Conservation (phyloP, 2,113 vertebrate species). For the Clarias gariepinus region DNA sequence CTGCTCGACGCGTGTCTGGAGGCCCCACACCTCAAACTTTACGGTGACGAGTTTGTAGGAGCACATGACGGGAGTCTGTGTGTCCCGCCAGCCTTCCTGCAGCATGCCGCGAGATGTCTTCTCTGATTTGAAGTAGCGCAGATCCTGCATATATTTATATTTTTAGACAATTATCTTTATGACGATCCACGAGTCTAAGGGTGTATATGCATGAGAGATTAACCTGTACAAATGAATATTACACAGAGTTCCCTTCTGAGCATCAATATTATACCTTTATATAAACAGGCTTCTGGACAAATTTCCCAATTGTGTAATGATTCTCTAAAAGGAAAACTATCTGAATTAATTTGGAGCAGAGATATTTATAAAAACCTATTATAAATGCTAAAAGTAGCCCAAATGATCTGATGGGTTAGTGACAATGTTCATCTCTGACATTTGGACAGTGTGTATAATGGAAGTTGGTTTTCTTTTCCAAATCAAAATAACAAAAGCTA, state of each 20-base stretch:
- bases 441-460: no score
- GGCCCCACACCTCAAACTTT: conserved; percentile 98
- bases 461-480: no score
- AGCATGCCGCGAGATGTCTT: conserved; percentile 90
- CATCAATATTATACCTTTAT: background rate
- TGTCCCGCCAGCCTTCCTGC: conserved; percentile 91
- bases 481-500: background rate
- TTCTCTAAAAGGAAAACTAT: background rate
- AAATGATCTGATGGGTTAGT: background rate
- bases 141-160: conserved; percentile 76
- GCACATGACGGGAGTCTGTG: conserved; percentile 94
- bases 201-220: background rate
- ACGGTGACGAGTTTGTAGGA: conserved; percentile 98
- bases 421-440: background rate
- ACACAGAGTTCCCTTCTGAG: background rate
- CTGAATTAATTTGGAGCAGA: background rate
- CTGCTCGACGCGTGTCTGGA: conserved; percentile 96
- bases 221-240: background rate
- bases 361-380: background rate
- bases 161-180: background rate
- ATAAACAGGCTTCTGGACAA: background rate
- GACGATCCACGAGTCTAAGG: background rate
- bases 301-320: background rate
- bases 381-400: background rate
- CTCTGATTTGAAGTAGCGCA: conserved; percentile 90